Conservation (phyloP, 53 echinoderm and acorn worm genomes). For the Zoroaster sp. region DNA sequence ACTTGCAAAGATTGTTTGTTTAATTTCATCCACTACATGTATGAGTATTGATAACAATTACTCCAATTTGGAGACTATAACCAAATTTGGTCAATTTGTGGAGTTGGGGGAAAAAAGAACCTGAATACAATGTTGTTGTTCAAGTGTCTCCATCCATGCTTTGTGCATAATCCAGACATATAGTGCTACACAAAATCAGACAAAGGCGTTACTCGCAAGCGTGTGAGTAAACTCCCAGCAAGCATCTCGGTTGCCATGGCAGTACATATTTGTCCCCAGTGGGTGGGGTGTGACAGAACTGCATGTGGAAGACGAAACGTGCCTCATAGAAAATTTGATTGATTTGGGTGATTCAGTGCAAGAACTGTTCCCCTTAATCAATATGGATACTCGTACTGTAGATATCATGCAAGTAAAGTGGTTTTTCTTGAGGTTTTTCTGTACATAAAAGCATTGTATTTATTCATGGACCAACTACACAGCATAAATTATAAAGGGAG, state of each 20-base stretch:
- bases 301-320: background rate
- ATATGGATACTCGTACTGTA: background rate
- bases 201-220: background rate
- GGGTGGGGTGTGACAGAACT: slow-evolving; percentile 12
- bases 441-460: background rate
- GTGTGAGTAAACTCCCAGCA: background rate
- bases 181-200: background rate
- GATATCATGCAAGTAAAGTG: background rate
- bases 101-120: background rate
- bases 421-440: background rate
- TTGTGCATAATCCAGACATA: background rate
- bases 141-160: background rate
- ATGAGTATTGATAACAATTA: background rate
- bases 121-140: background rate
- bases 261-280: slow-evolving; percentile 19
- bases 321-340: background rate
- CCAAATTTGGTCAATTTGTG: background rate
- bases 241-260: slow-evolving; percentile 30
- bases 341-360: background rate
- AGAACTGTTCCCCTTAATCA: background rate
- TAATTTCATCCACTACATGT: background rate
- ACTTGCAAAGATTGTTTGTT: background rate
- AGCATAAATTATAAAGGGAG: background rate
- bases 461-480: background rate
- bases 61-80: no score